Base-by-base conservation (phyloP, 2,113 vertebrate species). In the Steatornis caripensis region DNA sequence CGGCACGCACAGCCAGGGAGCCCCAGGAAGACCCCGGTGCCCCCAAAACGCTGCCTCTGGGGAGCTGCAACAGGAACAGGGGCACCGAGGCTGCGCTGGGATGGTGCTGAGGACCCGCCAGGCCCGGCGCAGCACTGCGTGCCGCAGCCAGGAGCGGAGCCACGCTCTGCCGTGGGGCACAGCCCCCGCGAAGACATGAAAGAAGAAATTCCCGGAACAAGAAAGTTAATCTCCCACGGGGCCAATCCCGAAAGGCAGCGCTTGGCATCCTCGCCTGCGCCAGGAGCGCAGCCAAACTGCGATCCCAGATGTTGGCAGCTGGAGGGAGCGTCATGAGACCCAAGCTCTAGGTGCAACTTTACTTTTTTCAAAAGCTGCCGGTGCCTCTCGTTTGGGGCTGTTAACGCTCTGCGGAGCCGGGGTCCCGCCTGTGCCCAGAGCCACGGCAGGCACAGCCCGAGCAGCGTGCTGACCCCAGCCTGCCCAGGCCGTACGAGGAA, bases 281-380 rank as follows among this genome's bases (percentile, higher is more conserved):
- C 91, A 85, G 92, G 48, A 96, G 95, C 15, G 2, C 90, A 18
- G 94, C 95, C 95, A 97, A 96, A 71, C 82, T 93, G 94, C 85
- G 37, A 88, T 92, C 88, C 94, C 96, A 97, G 96, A 95, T 97
- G 94, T 90, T 95, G 94, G 95, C 95, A 96, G 94, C 96, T 96
- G 94, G 96, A 93, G 4, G 54, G 72, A 80, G 55, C 24, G 4
- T 95, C 95, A 97, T 96, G 80, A 95, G 95, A 96, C 69, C 68
- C 0, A 6, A 72, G 69, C 15, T 68, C 82, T 91, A 36, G 1
- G 85, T 2, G 1, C 15, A 8, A 49, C 54, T 90, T 57, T 12
- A 24, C n/a, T 27, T 24, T 60, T 58, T 57, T 17, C 24, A 37
- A 79, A 96, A 83, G 94, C 97, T 90, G 93, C 89, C 84, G 84